Conservation (phyloP, 2,797 vertebrate genomes). For the Zalophus californianus region DNA sequence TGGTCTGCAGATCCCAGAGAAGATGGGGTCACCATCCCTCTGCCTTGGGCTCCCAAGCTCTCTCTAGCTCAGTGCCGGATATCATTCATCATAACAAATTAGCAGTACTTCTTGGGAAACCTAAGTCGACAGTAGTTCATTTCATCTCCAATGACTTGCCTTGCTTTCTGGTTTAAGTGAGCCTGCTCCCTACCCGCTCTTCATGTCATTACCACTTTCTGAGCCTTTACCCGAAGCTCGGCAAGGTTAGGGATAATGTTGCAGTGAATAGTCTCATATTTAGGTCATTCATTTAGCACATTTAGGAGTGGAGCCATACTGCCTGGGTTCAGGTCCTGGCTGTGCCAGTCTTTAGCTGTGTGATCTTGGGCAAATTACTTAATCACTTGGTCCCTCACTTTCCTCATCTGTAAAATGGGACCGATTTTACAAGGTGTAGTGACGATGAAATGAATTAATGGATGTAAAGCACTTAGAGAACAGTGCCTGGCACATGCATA, state of each 20-base stretch:
- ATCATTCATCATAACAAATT: neutral
- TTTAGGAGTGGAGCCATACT: neutral
- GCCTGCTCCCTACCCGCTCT: neutral
- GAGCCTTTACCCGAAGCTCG: slow-evolving; percentile 35
- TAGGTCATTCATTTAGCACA: neutral
- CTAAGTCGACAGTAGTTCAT: neutral
- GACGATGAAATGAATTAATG: neutral
- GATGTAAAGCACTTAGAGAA: neutral
- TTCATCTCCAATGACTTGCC: neutral
- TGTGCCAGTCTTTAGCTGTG: neutral
- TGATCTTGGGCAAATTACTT: neutral
- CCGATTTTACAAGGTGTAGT: neutral
- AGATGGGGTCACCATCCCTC: neutral
- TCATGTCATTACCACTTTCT: neutral
- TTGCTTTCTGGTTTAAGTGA: slow-evolving; percentile 41
- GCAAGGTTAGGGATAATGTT: neutral
- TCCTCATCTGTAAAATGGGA: slow-evolving; percentile 30
- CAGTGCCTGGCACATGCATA: neutral
- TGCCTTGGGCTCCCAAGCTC: neutral
- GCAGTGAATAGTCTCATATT: neutral
- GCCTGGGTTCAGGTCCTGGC: neutral
- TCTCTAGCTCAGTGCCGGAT: neutral
- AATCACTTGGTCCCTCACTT: neutral
- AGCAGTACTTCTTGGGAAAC: neutral
- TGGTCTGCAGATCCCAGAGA: neutral